Percentiles rank a stretch among this genome's conserved stretches.
These are phyloP conservation scores for Sinohyriopsis cumingii DNA, from an alignment of 2,888 invertebrate genomes.

Conservation along the genomic window DNA sequence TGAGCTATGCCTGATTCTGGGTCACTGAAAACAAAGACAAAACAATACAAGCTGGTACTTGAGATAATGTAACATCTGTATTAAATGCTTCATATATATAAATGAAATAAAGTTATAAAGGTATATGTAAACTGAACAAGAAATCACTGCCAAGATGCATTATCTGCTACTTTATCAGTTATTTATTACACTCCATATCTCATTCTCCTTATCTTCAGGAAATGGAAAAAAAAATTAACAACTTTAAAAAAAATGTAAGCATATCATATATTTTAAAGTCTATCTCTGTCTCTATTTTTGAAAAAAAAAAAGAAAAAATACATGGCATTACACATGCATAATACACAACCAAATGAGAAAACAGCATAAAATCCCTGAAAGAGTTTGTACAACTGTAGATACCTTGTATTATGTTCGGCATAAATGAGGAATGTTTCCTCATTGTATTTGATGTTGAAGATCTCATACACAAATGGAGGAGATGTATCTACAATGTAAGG, in stretches of 20 bases:
- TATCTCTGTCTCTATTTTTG: not conserved
- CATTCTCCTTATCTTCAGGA: no score
- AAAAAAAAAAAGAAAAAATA: not conserved
- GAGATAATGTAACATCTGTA: no score
- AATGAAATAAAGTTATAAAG: no score
- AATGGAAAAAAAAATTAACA: no score
- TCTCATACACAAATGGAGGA: slow-evolving; percentile 49
- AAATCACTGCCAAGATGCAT: no score
- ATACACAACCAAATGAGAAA: no score
- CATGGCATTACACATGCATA: no score
- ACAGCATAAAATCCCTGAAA: no score
- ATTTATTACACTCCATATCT: no score
- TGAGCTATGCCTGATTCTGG: slow-evolving; percentile 48
- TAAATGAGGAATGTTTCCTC: slow-evolving; percentile 42
- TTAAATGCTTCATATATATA: no score
- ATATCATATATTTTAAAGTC: slow-evolving; percentile 1
- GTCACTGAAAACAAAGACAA: slow-evolving; percentile 38
- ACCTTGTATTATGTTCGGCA: slow-evolving; percentile 53
- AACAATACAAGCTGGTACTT: not conserved
- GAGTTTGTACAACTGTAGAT: slow-evolving; percentile 16
- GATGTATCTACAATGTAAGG: slow-evolving; percentile 53
- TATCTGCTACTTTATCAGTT: no score
- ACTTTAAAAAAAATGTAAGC: not conserved
- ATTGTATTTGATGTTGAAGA: slow-evolving; percentile 54
- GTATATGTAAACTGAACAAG: no score